Evolutionary conservation across 2,888 invertebrate genomes (phyloP).

Genomic region (Drosophila gaucha): DNA sequence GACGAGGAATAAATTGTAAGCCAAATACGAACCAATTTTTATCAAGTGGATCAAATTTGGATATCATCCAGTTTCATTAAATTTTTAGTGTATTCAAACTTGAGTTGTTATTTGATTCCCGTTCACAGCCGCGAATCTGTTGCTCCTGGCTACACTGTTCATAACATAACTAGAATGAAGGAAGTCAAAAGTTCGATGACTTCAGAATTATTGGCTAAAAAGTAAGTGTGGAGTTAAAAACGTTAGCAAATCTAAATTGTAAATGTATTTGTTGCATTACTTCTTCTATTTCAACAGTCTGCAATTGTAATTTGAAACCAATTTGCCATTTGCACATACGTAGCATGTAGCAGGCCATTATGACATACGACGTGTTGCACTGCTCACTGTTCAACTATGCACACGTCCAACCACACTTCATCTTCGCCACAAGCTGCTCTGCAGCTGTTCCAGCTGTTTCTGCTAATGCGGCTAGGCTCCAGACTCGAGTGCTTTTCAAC

Average conservation of each 20-base stretch:
- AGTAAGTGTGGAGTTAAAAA: too few species aligned
- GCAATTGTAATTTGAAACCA: background rate
- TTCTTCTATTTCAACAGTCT: too few species aligned
- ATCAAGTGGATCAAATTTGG: background rate
- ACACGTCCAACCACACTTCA: slow-evolving; percentile 23
- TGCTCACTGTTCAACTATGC: slow-evolving; percentile 12
- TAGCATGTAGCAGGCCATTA: background rate
- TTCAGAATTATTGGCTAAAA: too few species aligned
- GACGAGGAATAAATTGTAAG: slow-evolving; percentile 25
- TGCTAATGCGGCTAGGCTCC: slow-evolving; percentile 3
- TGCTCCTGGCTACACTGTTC: too few species aligned
- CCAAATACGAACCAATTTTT: background rate
- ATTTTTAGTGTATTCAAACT: background rate
- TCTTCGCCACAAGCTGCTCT: slow-evolving; percentile 17
- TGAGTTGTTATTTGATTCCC: too few species aligned
- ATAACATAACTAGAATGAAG: too few species aligned
- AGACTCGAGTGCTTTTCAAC: slow-evolving; percentile 20
- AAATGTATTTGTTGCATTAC: background rate
- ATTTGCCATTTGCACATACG: background rate
- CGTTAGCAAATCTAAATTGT: background rate
- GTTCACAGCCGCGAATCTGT: too few species aligned
- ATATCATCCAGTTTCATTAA: background rate
- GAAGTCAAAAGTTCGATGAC: too few species aligned
- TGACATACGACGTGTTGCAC: slow-evolving; percentile 19
- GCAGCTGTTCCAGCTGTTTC: slow-evolving; percentile 8